A percentile compares a stretch with the other conserved stretches of the same genome.
Evolutionary conservation across 2,888 invertebrate species (phyloP).

Genomic region (Philaethria dido): DNA sequence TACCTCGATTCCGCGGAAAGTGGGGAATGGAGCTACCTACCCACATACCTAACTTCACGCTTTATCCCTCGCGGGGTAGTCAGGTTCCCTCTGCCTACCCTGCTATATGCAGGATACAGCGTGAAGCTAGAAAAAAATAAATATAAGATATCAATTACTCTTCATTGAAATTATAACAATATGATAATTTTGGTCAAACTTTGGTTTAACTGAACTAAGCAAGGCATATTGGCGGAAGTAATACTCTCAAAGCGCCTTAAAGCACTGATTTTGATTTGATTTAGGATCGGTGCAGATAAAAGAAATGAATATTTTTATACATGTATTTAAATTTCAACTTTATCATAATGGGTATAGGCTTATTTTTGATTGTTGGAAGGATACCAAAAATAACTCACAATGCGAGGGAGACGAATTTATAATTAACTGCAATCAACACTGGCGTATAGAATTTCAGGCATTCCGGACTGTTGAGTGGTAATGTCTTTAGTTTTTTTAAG

Average conservation of each 20-base stretch:
- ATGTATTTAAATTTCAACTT: conserved; percentile 46
- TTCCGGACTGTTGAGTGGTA: conserved; percentile 61
- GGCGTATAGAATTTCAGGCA: conserved; percentile 81
- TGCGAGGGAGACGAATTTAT: conserved; percentile 80
- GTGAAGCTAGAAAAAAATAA: too few species aligned
- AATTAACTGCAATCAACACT: conserved; percentile 84
- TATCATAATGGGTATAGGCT: conserved; percentile 40
- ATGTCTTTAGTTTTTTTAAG: conserved; percentile 41
- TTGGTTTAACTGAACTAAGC: conserved; percentile 57
- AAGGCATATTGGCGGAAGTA: conserved; percentile 75
- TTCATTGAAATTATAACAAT: background rate
- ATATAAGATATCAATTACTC: background rate
- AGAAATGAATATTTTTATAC: conserved; percentile 54
- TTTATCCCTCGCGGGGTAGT: too few species aligned
- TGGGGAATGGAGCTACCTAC: too few species aligned
- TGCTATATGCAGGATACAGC: too few species aligned
- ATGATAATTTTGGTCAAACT: background rate
- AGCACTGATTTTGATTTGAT: conserved; percentile 77
- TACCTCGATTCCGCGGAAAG: too few species aligned
- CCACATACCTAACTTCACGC: too few species aligned
- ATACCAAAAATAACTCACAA: conserved; percentile 71
- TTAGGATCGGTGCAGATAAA: conserved; percentile 70
- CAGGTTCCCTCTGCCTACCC: too few species aligned
- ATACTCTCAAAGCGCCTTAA: conserved; percentile 69
- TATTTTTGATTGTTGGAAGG: conserved; percentile 32